Evolutionary conservation across 2,888 invertebrate species (phyloP), one percentile per base, ranked within the genome.

Genomic region (Athalia rosae): DNA sequence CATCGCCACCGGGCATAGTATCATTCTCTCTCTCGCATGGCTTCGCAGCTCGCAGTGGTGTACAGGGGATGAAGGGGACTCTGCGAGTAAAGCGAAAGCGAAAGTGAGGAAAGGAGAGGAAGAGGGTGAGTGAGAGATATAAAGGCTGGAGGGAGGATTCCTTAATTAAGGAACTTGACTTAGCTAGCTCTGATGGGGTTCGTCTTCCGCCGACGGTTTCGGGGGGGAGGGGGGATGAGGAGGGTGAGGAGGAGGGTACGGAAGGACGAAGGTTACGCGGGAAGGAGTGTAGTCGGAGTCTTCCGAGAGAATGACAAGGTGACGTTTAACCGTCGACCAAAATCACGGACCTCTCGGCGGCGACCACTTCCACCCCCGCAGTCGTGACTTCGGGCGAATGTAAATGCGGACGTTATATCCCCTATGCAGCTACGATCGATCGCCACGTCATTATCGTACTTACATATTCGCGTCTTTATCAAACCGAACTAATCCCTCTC

Each of bases 361-460:
- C n/a, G 7, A 0, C 5, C n/a, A 28, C 28, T 28, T 28, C 28
- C 28, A 28, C 71, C 53, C 67, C 41, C 28, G 13, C 11, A 28
- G 28, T 69, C 69, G n/a, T n/a, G n/a, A n/a, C n/a, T 41, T 56
- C 53, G 69, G 80, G 79, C 83, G 86, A 85, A 85, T 86, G 86
- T 84, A 85, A 86, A 86, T 86, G 82, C 82, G 83, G 81, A 83
- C 81, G 86, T 86, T 86, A 86, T 85, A 86, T 85, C 80, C 82
- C 45, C 56, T 82, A 82, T 83, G 83, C 85, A 85, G 83, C 85
- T 83, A 84, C 83, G 62, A 50, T 48, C 45, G 66, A 69, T 47
- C 67, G 67, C 64, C 64, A 74, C 47, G 61, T 3, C 8, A 50
- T 50, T 66, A 66, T 2, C 28, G 28, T 28, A 28, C 28, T 28